Evolutionary conservation across 1,140 invertebrate species (phyloP).

Genomic region (Araneus ventricosus): DNA sequence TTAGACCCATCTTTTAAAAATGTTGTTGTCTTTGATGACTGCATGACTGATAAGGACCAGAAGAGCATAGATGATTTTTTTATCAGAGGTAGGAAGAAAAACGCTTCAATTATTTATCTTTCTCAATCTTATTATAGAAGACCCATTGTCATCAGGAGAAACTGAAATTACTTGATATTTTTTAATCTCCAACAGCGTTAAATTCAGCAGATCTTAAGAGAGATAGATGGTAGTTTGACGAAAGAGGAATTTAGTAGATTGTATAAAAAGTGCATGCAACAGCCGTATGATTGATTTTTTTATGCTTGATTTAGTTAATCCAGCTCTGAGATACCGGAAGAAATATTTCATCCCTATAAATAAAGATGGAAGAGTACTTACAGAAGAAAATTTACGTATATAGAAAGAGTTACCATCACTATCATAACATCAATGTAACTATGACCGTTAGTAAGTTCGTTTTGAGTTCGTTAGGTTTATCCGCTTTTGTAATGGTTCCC

Average conservation of each 20-base stretch:
- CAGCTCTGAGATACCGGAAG: neutral
- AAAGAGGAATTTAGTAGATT: too few species aligned
- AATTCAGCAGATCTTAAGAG: slow-evolving; percentile 25
- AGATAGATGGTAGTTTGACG: too few species aligned
- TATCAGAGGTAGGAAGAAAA: slow-evolving; percentile 34
- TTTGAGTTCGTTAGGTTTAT: too few species aligned
- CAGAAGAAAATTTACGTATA: too few species aligned
- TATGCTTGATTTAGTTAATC: too few species aligned
- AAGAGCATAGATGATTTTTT: slow-evolving; percentile 27
- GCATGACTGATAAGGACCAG: neutral
- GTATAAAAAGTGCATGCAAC: too few species aligned
- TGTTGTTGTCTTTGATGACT: neutral
- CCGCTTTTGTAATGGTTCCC: slow-evolving; percentile 2
- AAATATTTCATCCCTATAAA: too few species aligned
- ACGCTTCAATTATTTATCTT: slow-evolving; percentile 37
- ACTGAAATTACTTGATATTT: slow-evolving; percentile 31
- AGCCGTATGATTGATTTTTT: too few species aligned
- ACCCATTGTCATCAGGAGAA: neutral
- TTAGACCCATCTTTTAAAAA: slow-evolving; percentile 42
- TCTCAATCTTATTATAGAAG: slow-evolving; percentile 47
- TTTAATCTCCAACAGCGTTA: too few species aligned
- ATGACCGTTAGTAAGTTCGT: neutral
- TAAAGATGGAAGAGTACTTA: too few species aligned
- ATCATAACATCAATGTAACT: neutral
- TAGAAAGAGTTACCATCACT: neutral